phyloP scores from a whole-genome alignment of 2,113 vertebrate species.

The Elanus axillaris region DNA sequence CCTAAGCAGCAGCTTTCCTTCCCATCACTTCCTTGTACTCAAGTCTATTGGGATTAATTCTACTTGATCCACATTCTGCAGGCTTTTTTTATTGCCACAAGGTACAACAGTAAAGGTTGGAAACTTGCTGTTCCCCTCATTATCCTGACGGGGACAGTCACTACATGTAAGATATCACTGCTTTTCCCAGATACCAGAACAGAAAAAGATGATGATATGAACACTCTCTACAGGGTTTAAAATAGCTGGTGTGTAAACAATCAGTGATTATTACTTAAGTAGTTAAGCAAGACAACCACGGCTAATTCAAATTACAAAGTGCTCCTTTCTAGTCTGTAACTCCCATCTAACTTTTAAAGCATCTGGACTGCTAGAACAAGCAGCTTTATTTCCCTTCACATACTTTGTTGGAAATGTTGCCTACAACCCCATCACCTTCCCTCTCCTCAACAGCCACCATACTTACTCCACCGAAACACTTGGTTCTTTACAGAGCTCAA shows the following conservation, averaged over 20 bases:
- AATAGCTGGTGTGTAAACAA: neutral
- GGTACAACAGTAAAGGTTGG: neutral
- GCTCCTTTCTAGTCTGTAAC: neutral
- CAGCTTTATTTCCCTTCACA: neutral
- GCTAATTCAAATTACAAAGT: neutral
- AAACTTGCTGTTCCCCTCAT: neutral
- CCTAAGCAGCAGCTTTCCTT: neutral
- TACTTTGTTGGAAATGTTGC: neutral
- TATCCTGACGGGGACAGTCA: neutral
- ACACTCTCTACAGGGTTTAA: neutral
- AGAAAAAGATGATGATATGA: neutral
- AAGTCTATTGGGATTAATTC: neutral
- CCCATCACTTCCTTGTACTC: neutral
- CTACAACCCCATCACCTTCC: neutral
- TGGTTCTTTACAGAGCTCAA: neutral
- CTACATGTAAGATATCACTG: accelerated
- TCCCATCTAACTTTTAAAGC: neutral
- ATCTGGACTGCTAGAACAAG: neutral
- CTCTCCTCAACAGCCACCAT: neutral
- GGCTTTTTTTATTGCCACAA: neutral
- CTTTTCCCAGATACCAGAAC: neutral
- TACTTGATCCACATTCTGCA: neutral
- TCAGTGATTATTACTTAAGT: neutral
- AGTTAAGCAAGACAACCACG: neutral
- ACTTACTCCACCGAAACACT: neutral